Percentiles rank a stretch among this genome's conserved stretches.
These are phyloP conservation scores for Monochamus saltuarius DNA, from an alignment of 1,140 invertebrate species.

Conservation along the genomic window DNA sequence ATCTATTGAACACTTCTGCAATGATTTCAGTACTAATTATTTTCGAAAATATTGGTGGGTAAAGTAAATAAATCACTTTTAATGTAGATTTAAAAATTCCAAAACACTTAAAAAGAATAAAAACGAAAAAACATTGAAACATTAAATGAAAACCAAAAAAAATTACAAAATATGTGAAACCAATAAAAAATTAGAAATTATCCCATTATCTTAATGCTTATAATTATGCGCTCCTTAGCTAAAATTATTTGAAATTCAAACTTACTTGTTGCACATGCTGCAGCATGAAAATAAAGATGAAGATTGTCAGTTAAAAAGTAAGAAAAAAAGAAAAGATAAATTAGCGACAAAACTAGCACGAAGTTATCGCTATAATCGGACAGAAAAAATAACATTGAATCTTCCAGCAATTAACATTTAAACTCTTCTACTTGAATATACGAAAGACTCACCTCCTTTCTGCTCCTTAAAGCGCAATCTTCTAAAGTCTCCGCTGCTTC, in stretches of 20 bases:
- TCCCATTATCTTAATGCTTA: no score
- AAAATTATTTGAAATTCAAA: conserved; percentile 34
- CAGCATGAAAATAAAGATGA: conserved; percentile 54
- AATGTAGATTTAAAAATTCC: no score
- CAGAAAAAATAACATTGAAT: conserved; percentile 2
- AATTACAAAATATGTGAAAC: no score
- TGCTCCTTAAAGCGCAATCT: conserved; percentile 91
- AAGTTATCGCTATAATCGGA: not conserved
- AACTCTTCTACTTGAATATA: no score
- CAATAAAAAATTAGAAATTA: no score
- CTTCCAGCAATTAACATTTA: not conserved
- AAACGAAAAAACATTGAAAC: no score
- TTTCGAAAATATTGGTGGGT: no score
- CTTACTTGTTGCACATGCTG: conserved; percentile 62
- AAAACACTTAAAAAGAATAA: no score
- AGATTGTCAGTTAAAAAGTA: conserved; percentile 6
- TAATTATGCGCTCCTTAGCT: not conserved
- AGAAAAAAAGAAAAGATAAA: not conserved
- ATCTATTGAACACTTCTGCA: no score
- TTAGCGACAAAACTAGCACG: not conserved
- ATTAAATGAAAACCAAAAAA: no score
- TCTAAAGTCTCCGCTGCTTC: conserved; percentile 98
- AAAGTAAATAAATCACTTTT: no score
- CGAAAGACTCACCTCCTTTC: conserved; percentile 83
- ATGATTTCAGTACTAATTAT: no score